Evolutionary conservation across 2,888 invertebrate species (phyloP).

Genomic region (Sphaerophoria rueppellii): DNA sequence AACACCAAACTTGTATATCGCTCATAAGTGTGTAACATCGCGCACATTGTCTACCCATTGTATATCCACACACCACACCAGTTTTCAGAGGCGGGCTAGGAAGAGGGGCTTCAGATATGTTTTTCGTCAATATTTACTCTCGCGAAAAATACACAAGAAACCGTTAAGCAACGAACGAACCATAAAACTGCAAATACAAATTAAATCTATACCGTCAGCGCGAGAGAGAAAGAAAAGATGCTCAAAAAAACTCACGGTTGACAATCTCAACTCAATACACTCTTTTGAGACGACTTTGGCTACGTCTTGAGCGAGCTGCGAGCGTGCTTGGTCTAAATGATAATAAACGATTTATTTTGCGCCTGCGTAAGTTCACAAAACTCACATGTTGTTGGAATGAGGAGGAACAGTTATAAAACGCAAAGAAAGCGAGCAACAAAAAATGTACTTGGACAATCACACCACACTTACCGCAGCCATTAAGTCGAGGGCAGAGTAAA

Average conservation of each 20-base stretch:
- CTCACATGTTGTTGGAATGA: conserved; percentile 5
- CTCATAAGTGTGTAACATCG: background rate
- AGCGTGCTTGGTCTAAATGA: conserved; percentile 20
- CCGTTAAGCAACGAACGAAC: conserved; percentile 61
- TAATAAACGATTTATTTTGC: conserved; percentile 8
- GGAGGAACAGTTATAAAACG: conserved; percentile 4
- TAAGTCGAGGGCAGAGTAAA: conserved; percentile 45
- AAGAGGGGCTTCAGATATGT: conserved; percentile 6
- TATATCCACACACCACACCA: conserved; percentile 15
- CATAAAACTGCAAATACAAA: conserved; percentile 50
- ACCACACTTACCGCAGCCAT: conserved; percentile 27
- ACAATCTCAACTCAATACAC: conserved; percentile 7
- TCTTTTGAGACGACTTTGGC: background rate
- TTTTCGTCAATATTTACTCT: conserved; percentile 73
- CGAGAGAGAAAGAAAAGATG: conserved; percentile 14
- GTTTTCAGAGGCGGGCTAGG: conserved; percentile 41
- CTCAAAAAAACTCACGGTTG: background rate
- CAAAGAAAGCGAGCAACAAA: background rate
- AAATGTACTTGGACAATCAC: conserved; percentile 11
- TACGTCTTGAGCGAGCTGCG: background rate
- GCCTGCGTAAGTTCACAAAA: conserved; percentile 19
- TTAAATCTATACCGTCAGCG: conserved; percentile 24
- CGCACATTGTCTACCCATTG: conserved; percentile 61
- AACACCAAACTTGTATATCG: background rate
- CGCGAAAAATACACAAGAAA: conserved; percentile 70